Evolutionary conservation across 2,113 vertebrate genomes (phyloP).

Genomic region (Polyodon spathula): DNA sequence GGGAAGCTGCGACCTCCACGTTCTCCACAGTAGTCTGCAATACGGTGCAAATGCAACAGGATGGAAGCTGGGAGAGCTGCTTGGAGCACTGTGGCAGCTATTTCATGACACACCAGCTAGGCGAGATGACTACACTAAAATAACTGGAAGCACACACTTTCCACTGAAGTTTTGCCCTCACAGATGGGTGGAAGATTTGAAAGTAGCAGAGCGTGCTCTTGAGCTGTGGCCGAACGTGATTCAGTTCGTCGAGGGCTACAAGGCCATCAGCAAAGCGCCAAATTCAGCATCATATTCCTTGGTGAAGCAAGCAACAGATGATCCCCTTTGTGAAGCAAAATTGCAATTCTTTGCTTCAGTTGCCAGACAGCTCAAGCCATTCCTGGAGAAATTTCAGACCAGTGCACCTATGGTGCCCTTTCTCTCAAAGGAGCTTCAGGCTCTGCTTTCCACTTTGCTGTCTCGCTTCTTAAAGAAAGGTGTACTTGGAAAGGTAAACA

Average conservation of each 20-base stretch:
- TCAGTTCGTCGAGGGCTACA: background rate
- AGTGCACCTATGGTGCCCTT: conserved; percentile 11
- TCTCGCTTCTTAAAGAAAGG: conserved; percentile 11
- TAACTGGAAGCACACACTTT: conserved; percentile 19
- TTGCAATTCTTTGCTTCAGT: conserved; percentile 10
- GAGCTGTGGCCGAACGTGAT: conserved; percentile 11
- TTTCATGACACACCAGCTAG: conserved; percentile 17
- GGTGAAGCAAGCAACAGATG: background rate
- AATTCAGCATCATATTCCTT: background rate
- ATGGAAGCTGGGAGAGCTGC: conserved; percentile 12
- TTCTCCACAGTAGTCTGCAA: too few species aligned
- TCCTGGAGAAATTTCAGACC: conserved; percentile 11
- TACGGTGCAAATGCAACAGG: too few species aligned
- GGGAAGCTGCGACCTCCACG: too few species aligned
- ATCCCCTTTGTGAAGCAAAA: conserved; percentile 7
- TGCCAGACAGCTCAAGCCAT: conserved; percentile 11
- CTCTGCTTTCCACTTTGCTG: conserved; percentile 8
- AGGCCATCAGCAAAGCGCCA: too few species aligned
- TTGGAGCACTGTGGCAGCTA: conserved; percentile 17
- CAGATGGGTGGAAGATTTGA: conserved; percentile 14
- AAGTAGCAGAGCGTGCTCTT: conserved; percentile 11
- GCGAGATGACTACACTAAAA: conserved; percentile 16
- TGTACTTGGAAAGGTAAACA: conserved; percentile 12
- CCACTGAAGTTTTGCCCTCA: conserved; percentile 16
- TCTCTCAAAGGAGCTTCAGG: conserved; percentile 12